Evolutionary conservation across 2,113 vertebrate species (phyloP).

Genomic region (Tympanuchus pallidicinctus): DNA sequence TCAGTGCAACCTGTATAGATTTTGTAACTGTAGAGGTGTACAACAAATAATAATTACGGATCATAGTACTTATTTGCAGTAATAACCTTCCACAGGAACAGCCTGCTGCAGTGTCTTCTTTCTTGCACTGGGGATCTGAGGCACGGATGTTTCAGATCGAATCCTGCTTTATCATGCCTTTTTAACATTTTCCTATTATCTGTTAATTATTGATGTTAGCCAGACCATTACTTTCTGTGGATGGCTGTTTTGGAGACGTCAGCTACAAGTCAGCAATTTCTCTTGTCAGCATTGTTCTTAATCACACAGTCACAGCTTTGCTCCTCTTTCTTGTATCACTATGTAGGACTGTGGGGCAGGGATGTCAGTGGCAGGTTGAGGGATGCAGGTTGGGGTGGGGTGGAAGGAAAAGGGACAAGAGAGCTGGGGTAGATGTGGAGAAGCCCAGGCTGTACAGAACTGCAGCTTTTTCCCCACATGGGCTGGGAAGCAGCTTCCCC

Average conservation of each 20-base stretch:
- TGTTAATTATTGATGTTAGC: constrained; percentile 1
- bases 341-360: background rate
- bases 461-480: background rate
- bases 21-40: background rate
- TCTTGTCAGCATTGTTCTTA: background rate
- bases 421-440: no score
- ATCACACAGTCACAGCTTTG: background rate
- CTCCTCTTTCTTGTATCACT: background rate
- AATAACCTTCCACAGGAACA: background rate
- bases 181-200: background rate
- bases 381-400: no score
- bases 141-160: background rate
- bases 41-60: background rate
- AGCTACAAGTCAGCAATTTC: background rate
- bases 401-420: background rate
- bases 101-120: background rate
- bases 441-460: background rate
- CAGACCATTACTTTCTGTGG: background rate
- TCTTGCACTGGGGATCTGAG: background rate
- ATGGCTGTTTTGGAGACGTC: background rate
- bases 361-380: background rate
- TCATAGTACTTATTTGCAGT: background rate
- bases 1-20: background rate
- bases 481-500: background rate
- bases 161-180: background rate